phyloP scores from a whole-genome alignment of 2,888 invertebrate genomes.

The Brachynemurus nebulosus region DNA sequence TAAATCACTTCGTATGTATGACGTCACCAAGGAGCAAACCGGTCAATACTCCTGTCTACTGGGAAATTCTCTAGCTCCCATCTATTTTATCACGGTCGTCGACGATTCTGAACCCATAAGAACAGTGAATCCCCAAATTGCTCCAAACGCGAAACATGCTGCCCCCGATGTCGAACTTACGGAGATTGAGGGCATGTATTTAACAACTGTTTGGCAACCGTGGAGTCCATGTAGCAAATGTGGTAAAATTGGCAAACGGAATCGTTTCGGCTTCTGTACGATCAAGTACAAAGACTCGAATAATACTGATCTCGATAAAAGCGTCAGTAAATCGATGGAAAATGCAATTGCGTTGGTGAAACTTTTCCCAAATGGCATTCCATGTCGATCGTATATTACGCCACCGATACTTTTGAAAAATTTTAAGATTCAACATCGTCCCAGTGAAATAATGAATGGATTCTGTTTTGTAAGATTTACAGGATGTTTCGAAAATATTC shows the following conservation, averaged over 20 bases:
- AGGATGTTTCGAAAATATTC: too few species aligned
- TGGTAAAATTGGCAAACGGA: constrained; percentile 38
- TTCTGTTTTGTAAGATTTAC: constrained; percentile 36
- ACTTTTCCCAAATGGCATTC: constrained; percentile 39
- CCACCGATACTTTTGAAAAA: constrained; percentile 31
- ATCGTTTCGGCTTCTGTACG: constrained; percentile 47
- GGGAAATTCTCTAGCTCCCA: constrained; percentile 30
- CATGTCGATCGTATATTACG: constrained; percentile 41
- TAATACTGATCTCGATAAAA: too few species aligned
- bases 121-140: background rate
- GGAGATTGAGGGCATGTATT: constrained; percentile 26
- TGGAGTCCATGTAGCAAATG: constrained; percentile 56
- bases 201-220: constrained; percentile 42
- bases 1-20: constrained; percentile 37
- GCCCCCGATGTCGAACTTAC: constrained; percentile 22
- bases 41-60: constrained; percentile 43
- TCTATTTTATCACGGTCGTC: constrained; percentile 38
- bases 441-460: constrained; percentile 39
- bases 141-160: constrained; percentile 26
- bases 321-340: too few species aligned
- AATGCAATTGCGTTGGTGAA: constrained; percentile 22
- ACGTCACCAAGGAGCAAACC: constrained; percentile 32
- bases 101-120: constrained; percentile 29
- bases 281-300: too few species aligned
- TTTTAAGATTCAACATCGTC: constrained; percentile 29